Base-by-base conservation (phyloP, 2,113 vertebrate species). In the Neolamprologus cancellatus region DNA sequence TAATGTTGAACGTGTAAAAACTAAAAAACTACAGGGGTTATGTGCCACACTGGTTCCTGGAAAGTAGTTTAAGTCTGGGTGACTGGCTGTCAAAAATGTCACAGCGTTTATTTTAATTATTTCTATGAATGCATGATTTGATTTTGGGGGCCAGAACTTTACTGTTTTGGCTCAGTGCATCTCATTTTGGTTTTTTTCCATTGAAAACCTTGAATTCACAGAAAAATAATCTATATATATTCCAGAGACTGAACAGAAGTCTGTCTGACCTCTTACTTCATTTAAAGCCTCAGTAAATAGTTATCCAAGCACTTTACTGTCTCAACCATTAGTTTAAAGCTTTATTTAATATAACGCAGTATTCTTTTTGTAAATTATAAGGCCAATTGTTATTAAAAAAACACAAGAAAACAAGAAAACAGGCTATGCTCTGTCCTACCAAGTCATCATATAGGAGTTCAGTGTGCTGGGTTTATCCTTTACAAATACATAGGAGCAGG, bases 171-270 rank as follows among this genome's bases (percentile, higher is more conserved):
- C 39, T 28, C 23, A 28, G 39, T 74, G 66, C 20, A 64, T 71
- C 36, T 71, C 20, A 25, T 28, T 46, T 14, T 1, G 14, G 0
- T 3, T 11, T 44, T 46, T 71, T 71, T 44, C 2, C 20, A 18
- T 10, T 46, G 39, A 46, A 71, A 74, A 46, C 14, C 25, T 46
- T 74, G 23, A 74, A 69, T 14, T 39, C 34, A 69, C 34, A 23
- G 34, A 64, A 36, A 36, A 64, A 64, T 8, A 36, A 64, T 64
- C 6, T 36, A 64, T 64, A 64, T n/a, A 64, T 64, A 64, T 64
- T 64, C 6, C 32, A 64, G 32, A 64, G 32, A 74, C 14, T 74
- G 41, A 11, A 48, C 69, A 48, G 23, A 74, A 74, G 23, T 46
- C 69, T 30, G 6, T 12, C 14, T 30, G 15, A 74, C 41, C 15